These are phyloP conservation scores for Avahi laniger DNA, from an alignment of 2,797 vertebrate species.

Conservation along the genomic window DNA sequence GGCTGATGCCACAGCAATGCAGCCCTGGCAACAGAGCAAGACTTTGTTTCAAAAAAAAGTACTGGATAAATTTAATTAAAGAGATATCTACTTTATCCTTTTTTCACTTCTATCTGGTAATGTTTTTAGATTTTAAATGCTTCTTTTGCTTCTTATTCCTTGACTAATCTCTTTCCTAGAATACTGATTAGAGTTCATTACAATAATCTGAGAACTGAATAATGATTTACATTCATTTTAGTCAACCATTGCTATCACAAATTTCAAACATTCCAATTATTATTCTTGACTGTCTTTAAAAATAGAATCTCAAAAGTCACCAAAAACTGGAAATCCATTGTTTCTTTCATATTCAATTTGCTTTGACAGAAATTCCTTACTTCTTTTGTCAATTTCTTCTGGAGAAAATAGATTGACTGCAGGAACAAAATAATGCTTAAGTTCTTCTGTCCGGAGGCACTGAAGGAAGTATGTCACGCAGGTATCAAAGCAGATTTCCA, in stretches of 20 bases:
- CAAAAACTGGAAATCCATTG: constrained; percentile 83
- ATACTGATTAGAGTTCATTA: background rate
- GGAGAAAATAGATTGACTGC: constrained; percentile 79
- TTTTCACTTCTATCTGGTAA: background rate
- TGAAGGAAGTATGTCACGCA: constrained; percentile 77
- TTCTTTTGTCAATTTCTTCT: constrained; percentile 61
- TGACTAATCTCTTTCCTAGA: background rate
- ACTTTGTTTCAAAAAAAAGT: constrained; percentile 37
- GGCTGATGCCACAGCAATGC: too few relatives aligned
- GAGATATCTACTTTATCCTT: background rate
- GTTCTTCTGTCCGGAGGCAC: constrained; percentile 70
- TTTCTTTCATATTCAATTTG: constrained; percentile 79
- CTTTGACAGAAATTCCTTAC: constrained; percentile 74
- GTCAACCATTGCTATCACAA: background rate
- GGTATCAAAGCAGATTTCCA: constrained; percentile 77
- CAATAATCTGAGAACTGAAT: background rate
- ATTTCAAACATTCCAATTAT: constrained; percentile 22
- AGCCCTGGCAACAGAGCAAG: too few relatives aligned
- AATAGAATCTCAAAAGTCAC: constrained; percentile 44
- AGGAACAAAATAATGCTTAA: constrained; percentile 86
- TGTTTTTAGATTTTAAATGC: background rate
- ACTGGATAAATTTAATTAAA: background rate
- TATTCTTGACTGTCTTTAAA: constrained; percentile 24
- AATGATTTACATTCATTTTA: too few relatives aligned
- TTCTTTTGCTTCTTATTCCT: background rate